Conservation (phyloP, 2,888 invertebrate species). For the Dusona sp. region DNA sequence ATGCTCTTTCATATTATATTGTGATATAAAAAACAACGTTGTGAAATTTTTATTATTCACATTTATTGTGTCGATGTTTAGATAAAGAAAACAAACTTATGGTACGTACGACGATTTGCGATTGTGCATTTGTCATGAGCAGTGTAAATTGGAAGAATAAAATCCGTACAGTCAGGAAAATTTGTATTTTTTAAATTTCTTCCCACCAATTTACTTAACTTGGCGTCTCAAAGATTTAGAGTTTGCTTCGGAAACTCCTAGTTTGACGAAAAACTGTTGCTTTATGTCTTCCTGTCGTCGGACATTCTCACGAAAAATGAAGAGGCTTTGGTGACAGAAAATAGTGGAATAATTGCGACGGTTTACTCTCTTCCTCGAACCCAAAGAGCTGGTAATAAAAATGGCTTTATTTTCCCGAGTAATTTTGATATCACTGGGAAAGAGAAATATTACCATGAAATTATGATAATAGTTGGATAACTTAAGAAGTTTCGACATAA, state of each 20-base stretch:
- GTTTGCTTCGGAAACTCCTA: neutral
- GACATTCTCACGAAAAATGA: neutral
- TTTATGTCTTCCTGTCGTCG: neutral
- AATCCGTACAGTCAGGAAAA: conserved; percentile 26
- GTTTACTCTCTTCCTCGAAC: neutral
- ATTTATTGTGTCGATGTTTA: conserved; percentile 45
- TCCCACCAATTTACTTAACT: neutral
- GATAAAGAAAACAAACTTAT: conserved; percentile 33
- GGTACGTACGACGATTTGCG: conserved; percentile 37
- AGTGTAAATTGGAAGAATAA: conserved; percentile 52
- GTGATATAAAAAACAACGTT: neutral
- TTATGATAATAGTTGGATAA: conserved; percentile 48
- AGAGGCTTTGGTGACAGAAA: neutral
- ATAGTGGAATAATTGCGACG: conserved; percentile 5
- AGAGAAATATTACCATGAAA: conserved; percentile 17
- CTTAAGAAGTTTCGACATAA: conserved; percentile 1
- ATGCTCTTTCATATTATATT: neutral
- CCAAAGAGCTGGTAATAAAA: conserved; percentile 5
- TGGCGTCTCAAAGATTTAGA: too few relatives aligned
- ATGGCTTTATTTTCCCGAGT: conserved; percentile 8
- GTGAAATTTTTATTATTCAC: conserved; percentile 62
- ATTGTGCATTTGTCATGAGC: conserved; percentile 26
- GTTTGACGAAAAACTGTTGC: neutral
- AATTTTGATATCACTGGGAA: neutral
- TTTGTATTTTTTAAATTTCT: neutral